phyloP scores from a whole-genome alignment of 2,888 invertebrate genomes.

The Agrochola lychnidis region DNA sequence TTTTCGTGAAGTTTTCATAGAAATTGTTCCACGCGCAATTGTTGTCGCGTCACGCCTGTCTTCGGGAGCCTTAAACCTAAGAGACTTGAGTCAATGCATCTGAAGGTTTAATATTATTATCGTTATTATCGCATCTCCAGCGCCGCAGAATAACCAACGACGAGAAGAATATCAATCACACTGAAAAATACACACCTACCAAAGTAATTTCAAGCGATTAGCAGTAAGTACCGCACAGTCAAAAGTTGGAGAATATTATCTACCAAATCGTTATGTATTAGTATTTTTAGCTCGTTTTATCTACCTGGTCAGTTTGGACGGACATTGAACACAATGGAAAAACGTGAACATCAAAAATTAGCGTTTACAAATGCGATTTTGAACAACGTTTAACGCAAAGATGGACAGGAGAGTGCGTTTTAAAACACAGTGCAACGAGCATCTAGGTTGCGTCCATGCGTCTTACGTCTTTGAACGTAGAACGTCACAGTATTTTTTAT shows the following conservation, averaged over 20 bases:
- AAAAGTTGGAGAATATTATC: neutral
- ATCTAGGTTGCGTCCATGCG: conserved; percentile 19
- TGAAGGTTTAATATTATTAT: neutral
- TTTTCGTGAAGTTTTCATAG: too few species aligned
- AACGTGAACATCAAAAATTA: conserved; percentile 33
- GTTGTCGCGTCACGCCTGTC: too few species aligned
- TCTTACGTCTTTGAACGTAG: conserved; percentile 4
- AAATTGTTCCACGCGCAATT: too few species aligned
- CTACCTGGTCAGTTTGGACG: conserved; percentile 20
- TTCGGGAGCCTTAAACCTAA: neutral
- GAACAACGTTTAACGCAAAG: conserved; percentile 7
- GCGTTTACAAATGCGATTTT: conserved; percentile 25
- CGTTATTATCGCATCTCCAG: neutral
- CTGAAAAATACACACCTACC: conserved; percentile 23
- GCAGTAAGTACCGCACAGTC: conserved; percentile 8
- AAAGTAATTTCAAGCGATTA: conserved; percentile 30
- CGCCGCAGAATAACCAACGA: neutral
- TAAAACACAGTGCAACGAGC: conserved; percentile 48
- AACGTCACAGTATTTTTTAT: neutral
- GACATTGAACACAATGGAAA: conserved; percentile 14
- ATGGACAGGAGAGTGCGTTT: conserved; percentile 28
- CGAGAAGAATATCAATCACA: neutral
- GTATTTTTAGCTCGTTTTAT: conserved; percentile 20
- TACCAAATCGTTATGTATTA: conserved; percentile 11
- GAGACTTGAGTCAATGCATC: neutral